A percentile compares a stretch with the other conserved stretches of the same genome.
Evolutionary conservation across 2,797 vertebrate species (phyloP).

Genomic region (Malacoctenus gilli): DNA sequence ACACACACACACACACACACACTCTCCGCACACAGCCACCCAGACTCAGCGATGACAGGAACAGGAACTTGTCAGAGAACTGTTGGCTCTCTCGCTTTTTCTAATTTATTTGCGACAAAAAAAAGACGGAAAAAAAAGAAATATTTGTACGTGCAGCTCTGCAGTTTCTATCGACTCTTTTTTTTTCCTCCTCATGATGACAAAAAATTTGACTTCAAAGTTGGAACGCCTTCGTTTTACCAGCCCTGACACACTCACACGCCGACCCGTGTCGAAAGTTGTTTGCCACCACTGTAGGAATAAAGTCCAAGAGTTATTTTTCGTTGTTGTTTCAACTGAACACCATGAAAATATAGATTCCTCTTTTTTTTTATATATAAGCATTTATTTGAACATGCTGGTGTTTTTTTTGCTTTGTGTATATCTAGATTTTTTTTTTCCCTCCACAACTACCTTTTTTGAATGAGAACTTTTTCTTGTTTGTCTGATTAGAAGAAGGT

Average conservation of each 20-base stretch:
- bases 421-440: constrained; percentile 50
- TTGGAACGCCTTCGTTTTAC: constrained; percentile 36
- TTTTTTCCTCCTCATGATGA: constrained; percentile 7
- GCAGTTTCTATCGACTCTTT: constrained; percentile 42
- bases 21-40: constrained; percentile 32
- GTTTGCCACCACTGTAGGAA: constrained; percentile 40
- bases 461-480: constrained; percentile 20
- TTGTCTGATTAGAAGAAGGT: constrained; percentile 46
- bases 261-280: constrained; percentile 27
- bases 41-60: constrained; percentile 62
- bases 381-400: constrained; percentile 43
- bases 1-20: background rate
- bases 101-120: constrained; percentile 79
- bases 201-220: constrained; percentile 24
- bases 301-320: constrained; percentile 56
- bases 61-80: constrained; percentile 61
- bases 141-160: constrained; percentile 50
- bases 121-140: constrained; percentile 44
- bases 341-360: constrained; percentile 41
- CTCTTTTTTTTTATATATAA: constrained; percentile 42
- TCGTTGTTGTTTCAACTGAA: constrained; percentile 53
- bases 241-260: constrained; percentile 27
- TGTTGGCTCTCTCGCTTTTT: constrained; percentile 68
- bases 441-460: constrained; percentile 51
- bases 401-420: constrained; percentile 67